Conservation (phyloP, 64 coral and sea anemone genomes). For the Stichodactyla helianthus region DNA sequence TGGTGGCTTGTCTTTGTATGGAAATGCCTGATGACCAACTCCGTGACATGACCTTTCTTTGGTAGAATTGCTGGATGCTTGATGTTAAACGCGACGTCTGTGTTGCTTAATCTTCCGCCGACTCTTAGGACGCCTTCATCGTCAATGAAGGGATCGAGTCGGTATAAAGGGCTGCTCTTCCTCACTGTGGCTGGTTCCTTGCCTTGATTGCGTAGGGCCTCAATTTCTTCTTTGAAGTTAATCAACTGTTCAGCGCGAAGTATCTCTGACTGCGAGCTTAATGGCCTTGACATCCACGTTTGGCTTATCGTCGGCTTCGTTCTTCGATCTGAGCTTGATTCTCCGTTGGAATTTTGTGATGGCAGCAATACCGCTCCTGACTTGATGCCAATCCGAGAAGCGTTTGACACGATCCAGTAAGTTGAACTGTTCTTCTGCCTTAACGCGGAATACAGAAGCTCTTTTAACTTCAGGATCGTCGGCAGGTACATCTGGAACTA, state of each 20-base stretch:
- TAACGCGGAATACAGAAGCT: not conserved
- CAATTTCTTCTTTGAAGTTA: not conserved
- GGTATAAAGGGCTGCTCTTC: not conserved
- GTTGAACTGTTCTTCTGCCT: not conserved
- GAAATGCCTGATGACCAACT: not conserved
- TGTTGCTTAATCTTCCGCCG: not conserved
- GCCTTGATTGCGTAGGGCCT: not conserved
- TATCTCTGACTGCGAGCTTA: not conserved
- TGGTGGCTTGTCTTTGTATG: not conserved
- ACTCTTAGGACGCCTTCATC: not conserved
- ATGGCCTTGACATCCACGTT: not conserved
- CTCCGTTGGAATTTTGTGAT: not conserved
- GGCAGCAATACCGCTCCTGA: not conserved
- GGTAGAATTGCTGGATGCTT: not conserved
- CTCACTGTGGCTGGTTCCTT: not conserved
- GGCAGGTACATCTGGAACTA: not conserved
- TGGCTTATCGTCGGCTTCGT: not conserved
- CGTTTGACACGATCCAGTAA: not conserved
- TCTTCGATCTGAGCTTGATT: not conserved
- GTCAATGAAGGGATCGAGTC: constrained; percentile 12
- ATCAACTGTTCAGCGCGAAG: not conserved
- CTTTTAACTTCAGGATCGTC: not conserved
- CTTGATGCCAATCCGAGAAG: not conserved
- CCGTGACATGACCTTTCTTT: not conserved
- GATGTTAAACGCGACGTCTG: not conserved